phyloP scores from a whole-genome alignment of 2,888 invertebrate species.

The Drosophila diplacantha region DNA sequence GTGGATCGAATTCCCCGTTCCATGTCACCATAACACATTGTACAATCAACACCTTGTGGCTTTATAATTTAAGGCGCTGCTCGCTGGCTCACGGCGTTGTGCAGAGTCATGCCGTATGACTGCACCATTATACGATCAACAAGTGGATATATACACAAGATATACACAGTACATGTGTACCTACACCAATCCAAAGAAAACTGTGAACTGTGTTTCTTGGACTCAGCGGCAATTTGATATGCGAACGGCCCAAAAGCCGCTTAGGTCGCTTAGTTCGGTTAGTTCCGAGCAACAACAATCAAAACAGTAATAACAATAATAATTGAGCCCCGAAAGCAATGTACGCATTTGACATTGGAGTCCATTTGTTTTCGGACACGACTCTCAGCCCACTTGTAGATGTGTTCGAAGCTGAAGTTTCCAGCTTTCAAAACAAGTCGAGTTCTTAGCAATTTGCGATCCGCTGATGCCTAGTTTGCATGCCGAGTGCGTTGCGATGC shows the following conservation, averaged over 20 bases:
- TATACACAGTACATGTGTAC: background rate
- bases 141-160: slow-evolving; percentile 5
- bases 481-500: slow-evolving; percentile 38
- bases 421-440: slow-evolving; percentile 23
- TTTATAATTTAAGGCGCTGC: slow-evolving; percentile 32
- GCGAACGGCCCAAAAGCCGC: slow-evolving; percentile 38
- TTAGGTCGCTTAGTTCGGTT: slow-evolving; percentile 41
- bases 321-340: slow-evolving; percentile 51
- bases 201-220: slow-evolving; percentile 30
- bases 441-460: slow-evolving; percentile 39
- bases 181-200: slow-evolving; percentile 9
- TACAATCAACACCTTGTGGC: slow-evolving; percentile 50
- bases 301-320: slow-evolving; percentile 32
- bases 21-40: slow-evolving; percentile 27
- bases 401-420: slow-evolving; percentile 14
- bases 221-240: slow-evolving; percentile 11
- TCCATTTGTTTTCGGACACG: slow-evolving; percentile 40
- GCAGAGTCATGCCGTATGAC: slow-evolving; percentile 47
- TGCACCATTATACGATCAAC: slow-evolving; percentile 25
- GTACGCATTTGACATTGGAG: slow-evolving; percentile 53
- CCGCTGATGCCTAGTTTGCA: slow-evolving; percentile 38
- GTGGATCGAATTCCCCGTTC: slow-evolving; percentile 14
- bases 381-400: slow-evolving; percentile 15
- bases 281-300: slow-evolving; percentile 17
- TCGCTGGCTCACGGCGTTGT: background rate